Evolutionary conservation across 2,888 invertebrate species (phyloP), one percentile per base, ranked within the genome.

Genomic region (Netelia fuscicornis): DNA sequence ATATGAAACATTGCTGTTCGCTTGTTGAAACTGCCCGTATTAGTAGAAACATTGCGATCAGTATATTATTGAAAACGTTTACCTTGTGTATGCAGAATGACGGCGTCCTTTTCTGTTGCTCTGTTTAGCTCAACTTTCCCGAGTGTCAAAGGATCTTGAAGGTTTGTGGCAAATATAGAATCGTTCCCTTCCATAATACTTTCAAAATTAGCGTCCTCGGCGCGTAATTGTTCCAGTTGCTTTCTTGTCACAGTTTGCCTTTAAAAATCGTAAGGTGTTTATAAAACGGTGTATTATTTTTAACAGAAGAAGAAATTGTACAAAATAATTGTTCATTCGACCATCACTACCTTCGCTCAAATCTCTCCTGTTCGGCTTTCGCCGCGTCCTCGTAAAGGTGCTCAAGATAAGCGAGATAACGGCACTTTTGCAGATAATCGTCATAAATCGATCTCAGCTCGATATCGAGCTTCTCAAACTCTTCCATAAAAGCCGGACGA

Each of bases 401-500:
- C 91, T 98, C 98, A 74, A 99, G 94, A 81, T 98, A 98, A 88
- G 98, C 97, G 64, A 99, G 95, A 90, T 98, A 98, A 74, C 99
- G 96, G 92, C 98, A 97, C 78, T 98, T 96, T 74, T 97, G 94
- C 88, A 99, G 97, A 94, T 99, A 99, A 90, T 97, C 96, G 56
- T 97, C 96, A 94, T 98, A 99, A 23, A 98, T 95, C 86, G 96
- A 95, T 90, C 97, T 97, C 20, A 99, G 94, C 92, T 98, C 98
- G 60, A 95, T 94, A 94, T 99, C 99, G 75, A 98, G 95, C 68
- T 97, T 96, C 83, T 98, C 98, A 93, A 98, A 98, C 94, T 99
- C 99, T 90, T 98, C 98, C 95, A 99, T 97, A 93, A 99, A 99
- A 0, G 98, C 99, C 0, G 99, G 99, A 72, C 98, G 96, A 86